Percentiles rank a stretch among this genome's conserved stretches.
Conservation (phyloP, 2,113 vertebrate species). For the Pelmatolapia mariae region DNA sequence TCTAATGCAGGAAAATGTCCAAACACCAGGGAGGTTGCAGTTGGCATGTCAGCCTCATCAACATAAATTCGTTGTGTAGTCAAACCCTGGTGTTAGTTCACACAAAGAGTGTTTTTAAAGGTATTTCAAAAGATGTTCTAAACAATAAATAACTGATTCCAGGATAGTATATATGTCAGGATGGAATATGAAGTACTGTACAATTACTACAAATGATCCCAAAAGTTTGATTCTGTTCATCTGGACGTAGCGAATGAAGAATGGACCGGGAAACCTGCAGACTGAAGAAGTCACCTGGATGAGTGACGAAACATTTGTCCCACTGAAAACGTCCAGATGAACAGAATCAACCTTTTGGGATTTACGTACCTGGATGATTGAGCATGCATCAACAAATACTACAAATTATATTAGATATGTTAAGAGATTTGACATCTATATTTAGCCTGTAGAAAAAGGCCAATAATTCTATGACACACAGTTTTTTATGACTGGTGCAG, state of each 20-base stretch:
- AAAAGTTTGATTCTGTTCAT: not conserved
- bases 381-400: not conserved
- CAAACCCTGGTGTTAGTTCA: not conserved
- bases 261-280: not conserved
- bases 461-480: not conserved
- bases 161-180: not conserved
- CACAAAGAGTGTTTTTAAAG: not conserved
- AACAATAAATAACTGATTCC: not conserved
- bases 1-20: not conserved
- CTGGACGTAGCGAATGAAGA: not conserved
- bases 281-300: not conserved
- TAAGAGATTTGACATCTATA: not conserved
- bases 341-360: not conserved
- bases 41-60: not conserved
- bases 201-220: not conserved
- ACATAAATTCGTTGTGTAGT: not conserved
- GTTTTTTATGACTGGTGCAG: not conserved
- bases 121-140: not conserved
- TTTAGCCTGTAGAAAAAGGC: not conserved
- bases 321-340: not conserved
- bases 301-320: not conserved
- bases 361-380: not conserved
- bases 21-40: fast-evolving
- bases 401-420: not conserved
- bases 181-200: not conserved